phyloP scores from a whole-genome alignment of 2,888 invertebrate genomes.

The Apamea monoglypha region DNA sequence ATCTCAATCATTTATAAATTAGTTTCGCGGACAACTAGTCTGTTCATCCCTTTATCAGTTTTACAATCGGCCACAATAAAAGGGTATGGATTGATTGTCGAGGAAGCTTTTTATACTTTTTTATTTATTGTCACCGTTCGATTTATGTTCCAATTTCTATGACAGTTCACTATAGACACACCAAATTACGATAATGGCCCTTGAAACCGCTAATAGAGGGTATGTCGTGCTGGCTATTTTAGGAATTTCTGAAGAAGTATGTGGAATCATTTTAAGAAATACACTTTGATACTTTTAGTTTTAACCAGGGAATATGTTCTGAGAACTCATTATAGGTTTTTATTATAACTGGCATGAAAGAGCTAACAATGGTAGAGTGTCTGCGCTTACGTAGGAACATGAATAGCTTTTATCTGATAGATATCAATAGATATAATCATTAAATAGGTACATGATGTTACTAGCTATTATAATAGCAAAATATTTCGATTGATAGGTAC shows the following conservation, averaged over 20 bases:
- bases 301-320: conserved; percentile 13
- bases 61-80: conserved; percentile 88
- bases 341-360: conserved; percentile 7
- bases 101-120: conserved; percentile 78
- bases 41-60: conserved; percentile 89
- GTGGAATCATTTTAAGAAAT: conserved; percentile 13
- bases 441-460: not conserved
- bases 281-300: not conserved
- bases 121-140: conserved; percentile 81
- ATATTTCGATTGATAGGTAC: conserved; percentile 11
- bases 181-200: conserved; percentile 77
- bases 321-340: conserved; percentile 4
- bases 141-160: conserved; percentile 80
- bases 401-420: conserved; percentile 8
- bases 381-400: not conserved
- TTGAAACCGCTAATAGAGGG: conserved; percentile 78
- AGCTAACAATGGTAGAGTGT: not conserved
- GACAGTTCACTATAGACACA: conserved; percentile 74
- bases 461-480: not conserved
- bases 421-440: not conserved
- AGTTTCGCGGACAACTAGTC: conserved; percentile 88
- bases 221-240: conserved; percentile 40
- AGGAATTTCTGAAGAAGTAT: conserved; percentile 13
- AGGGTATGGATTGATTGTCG: conserved; percentile 87
- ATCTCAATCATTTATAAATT: conserved; percentile 90